These are phyloP conservation scores for Nephrotoma guestfalica DNA, from an alignment of 2,888 invertebrate species.

Conservation along the genomic window DNA sequence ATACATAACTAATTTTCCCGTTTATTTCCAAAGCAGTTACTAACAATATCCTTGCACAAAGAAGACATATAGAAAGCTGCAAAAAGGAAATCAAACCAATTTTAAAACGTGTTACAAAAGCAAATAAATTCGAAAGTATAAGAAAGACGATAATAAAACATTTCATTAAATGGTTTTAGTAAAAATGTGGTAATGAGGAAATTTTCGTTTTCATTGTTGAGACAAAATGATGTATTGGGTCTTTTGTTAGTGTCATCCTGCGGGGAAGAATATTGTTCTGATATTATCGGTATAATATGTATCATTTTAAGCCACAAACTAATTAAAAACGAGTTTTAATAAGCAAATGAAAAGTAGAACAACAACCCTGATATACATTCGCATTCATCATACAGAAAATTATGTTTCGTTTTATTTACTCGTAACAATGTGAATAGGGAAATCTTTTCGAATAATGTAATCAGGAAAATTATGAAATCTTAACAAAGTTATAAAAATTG, in stretches of 20 bases:
- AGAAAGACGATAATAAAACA: neutral
- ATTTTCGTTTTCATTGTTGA: neutral
- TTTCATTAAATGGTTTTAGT: neutral
- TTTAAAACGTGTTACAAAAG: no score
- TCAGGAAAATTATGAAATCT: neutral
- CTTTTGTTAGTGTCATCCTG: neutral
- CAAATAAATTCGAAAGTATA: neutral
- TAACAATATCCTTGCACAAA: neutral
- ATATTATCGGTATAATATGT: neutral
- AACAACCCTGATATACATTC: neutral
- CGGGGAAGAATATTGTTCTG: neutral
- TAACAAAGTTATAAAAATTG: neutral
- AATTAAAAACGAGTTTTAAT: neutral
- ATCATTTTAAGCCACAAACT: neutral
- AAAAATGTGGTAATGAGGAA: neutral
- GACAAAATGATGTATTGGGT: neutral
- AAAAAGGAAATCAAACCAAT: no score
- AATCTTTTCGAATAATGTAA: no score
- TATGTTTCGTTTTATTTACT: neutral
- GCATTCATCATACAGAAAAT: neutral
- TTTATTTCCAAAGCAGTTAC: no score
- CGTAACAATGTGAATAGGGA: no score
- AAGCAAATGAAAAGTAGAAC: neutral
- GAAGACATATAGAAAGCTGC: neutral
- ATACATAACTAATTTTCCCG: no score